A percentile compares a stretch with the other conserved stretches of the same genome.
Evolutionary conservation across 2,888 invertebrate genomes (phyloP).

Genomic region (Chelonus formosanus): DNA sequence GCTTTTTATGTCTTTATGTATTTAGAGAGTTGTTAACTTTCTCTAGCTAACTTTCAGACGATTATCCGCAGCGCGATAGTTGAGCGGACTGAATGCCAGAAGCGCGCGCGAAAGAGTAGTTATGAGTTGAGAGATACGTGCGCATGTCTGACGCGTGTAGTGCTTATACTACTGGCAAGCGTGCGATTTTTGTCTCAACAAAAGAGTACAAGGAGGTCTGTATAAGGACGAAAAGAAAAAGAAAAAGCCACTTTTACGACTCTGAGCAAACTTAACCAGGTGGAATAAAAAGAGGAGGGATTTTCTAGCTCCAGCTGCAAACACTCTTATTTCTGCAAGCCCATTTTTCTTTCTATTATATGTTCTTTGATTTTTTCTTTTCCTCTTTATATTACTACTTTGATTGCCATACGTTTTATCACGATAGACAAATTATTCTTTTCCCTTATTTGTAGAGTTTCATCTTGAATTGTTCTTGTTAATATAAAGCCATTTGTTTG

Average conservation of each 20-base stretch:
- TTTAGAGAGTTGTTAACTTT: too few relatives aligned
- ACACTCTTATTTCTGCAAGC: background rate
- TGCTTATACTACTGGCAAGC: conserved; percentile 45
- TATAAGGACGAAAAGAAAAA: background rate
- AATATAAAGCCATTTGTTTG: too few relatives aligned
- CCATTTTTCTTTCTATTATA: conserved; percentile 16
- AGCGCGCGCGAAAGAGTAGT: conserved; percentile 39
- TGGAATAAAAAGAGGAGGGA: conserved; percentile 21
- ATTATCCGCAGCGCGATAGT: conserved; percentile 43
- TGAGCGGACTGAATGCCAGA: conserved; percentile 52
- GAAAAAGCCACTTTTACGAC: conserved; percentile 21
- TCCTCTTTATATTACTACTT: conserved; percentile 2
- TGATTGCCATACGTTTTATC: conserved; percentile 17
- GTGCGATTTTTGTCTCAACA: conserved; percentile 18
- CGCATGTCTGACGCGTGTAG: conserved; percentile 54
- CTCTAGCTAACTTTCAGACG: too few relatives aligned
- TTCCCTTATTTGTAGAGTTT: background rate
- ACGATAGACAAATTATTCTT: background rate
- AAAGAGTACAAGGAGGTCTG: conserved; percentile 8
- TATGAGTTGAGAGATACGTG: conserved; percentile 34
- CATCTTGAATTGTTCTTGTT: too few relatives aligned
- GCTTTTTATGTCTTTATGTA: too few relatives aligned
- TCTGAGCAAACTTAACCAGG: conserved; percentile 20
- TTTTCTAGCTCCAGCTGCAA: conserved; percentile 4
- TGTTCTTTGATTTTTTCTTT: conserved; percentile 1